These are phyloP conservation scores for Acanthosepion pharaonis DNA, from an alignment of 2,888 invertebrate species.

Conservation along the genomic window DNA sequence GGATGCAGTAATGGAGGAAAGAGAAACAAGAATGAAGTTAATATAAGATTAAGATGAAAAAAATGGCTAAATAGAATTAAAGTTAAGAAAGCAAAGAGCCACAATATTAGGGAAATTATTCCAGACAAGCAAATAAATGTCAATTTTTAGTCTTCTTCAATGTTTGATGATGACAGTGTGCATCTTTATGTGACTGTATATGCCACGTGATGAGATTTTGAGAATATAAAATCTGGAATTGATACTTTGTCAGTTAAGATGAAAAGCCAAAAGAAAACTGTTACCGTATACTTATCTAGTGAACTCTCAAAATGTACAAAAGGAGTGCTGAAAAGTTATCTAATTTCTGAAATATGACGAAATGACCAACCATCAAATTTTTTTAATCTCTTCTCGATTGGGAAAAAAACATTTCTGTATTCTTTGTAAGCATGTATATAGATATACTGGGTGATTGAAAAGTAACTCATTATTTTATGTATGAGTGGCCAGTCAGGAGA, in stretches of 20 bases:
- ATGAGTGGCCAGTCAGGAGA: too few relatives aligned
- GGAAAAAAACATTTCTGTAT: too few relatives aligned
- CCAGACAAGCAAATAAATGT: background rate
- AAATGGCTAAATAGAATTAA: background rate
- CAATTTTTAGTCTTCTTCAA: slow-evolving; percentile 4
- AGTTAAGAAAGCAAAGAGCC: background rate
- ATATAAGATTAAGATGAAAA: background rate
- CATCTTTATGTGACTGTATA: background rate
- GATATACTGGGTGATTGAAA: too few relatives aligned
- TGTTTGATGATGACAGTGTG: slow-evolving; percentile 3
- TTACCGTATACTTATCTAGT: background rate
- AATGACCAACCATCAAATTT: too few relatives aligned
- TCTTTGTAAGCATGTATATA: too few relatives aligned
- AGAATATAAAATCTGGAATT: background rate
- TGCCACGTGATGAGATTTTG: background rate
- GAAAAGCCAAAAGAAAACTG: too few relatives aligned
- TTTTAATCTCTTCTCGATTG: too few relatives aligned
- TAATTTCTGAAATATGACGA: too few relatives aligned
- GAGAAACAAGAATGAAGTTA: background rate
- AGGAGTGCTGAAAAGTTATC: too few relatives aligned
- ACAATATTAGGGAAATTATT: background rate
- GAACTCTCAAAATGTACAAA: background rate
- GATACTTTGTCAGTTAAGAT: background rate
- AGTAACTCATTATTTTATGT: too few relatives aligned
- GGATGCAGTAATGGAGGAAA: background rate